Percentiles rank a stretch among this genome's conserved stretches.
phyloP scores from a whole-genome alignment of 2,113 vertebrate genomes.

The Polypterus senegalus region DNA sequence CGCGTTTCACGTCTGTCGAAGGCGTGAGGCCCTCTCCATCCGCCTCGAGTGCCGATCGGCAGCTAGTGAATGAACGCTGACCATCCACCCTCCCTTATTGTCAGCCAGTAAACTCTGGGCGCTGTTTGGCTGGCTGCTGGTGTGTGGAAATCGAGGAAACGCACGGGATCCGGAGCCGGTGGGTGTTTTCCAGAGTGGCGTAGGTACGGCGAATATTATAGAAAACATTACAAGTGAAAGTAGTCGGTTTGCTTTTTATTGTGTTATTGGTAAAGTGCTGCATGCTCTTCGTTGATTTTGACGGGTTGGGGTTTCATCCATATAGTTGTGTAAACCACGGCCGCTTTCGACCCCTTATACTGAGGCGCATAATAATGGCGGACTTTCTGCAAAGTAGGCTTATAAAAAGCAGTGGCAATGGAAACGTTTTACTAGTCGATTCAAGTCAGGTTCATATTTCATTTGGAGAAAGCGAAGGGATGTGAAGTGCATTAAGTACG shows the following conservation, averaged over 20 bases:
- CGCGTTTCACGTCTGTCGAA: too few relatives aligned
- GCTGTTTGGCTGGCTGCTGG: neutral
- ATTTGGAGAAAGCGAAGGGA: neutral
- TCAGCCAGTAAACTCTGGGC: too few relatives aligned
- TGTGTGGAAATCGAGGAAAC: constrained; percentile 5
- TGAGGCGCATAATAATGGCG: constrained; percentile 12
- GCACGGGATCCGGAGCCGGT: constrained; percentile 9
- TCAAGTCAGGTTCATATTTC: neutral
- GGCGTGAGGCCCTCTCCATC: too few relatives aligned
- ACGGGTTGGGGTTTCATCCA: neutral
- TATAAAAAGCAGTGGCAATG: neutral
- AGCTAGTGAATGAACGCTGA: too few relatives aligned
- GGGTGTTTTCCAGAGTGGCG: constrained; percentile 2
- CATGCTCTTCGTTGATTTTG: neutral
- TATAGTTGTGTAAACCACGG: too few relatives aligned
- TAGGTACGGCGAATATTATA: neutral
- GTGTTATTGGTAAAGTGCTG: neutral
- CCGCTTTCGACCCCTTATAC: neutral
- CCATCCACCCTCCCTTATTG: too few relatives aligned
- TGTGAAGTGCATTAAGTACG: neutral
- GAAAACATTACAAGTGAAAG: neutral
- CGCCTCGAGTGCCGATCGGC: too few relatives aligned
- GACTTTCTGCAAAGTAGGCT: constrained; percentile 9
- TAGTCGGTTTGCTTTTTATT: neutral
- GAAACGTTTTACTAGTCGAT: neutral